Percentiles rank a stretch among this genome's conserved stretches.
phyloP scores from a whole-genome alignment of 1,140 invertebrate genomes.

The Oreohelix idahoensis region DNA sequence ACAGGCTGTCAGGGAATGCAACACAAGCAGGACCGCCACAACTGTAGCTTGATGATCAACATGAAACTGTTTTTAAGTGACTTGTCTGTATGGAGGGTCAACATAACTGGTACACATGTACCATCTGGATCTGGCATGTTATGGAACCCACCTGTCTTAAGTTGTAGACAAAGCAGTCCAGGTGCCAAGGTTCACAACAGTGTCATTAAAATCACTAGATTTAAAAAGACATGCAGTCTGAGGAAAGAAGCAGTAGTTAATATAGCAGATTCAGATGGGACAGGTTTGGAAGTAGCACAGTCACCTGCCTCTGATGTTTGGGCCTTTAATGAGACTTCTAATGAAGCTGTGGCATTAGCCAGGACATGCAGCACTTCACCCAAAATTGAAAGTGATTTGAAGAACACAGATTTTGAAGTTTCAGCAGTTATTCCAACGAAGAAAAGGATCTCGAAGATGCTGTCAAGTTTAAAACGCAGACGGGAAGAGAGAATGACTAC shows the following conservation, averaged over 20 bases:
- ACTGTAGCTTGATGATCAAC: constrained; percentile 62
- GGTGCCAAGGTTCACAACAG: constrained; percentile 35
- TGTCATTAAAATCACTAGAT: constrained; percentile 19
- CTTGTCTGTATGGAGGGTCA: constrained; percentile 62
- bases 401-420: background rate
- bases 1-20: constrained; percentile 60
- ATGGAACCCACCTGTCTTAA: constrained; percentile 50
- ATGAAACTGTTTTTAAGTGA: constrained; percentile 64
- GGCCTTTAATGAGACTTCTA: background rate
- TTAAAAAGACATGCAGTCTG: background rate
- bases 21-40: constrained; percentile 67
- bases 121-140: constrained; percentile 44
- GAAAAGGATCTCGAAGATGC: constrained; percentile 46
- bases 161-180: constrained; percentile 37
- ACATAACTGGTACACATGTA: constrained; percentile 57
- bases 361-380: background rate
- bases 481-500: constrained; percentile 16
- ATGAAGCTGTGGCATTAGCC: background rate
- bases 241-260: background rate
- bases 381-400: constrained; percentile 25
- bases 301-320: background rate
- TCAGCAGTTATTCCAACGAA: constrained; percentile 36
- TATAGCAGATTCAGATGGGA: background rate
- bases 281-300: background rate
- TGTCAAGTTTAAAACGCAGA: constrained; percentile 49